These are phyloP conservation scores for Dendroctonus valens DNA, from an alignment of 1,140 invertebrate species.

Conservation along the genomic window DNA sequence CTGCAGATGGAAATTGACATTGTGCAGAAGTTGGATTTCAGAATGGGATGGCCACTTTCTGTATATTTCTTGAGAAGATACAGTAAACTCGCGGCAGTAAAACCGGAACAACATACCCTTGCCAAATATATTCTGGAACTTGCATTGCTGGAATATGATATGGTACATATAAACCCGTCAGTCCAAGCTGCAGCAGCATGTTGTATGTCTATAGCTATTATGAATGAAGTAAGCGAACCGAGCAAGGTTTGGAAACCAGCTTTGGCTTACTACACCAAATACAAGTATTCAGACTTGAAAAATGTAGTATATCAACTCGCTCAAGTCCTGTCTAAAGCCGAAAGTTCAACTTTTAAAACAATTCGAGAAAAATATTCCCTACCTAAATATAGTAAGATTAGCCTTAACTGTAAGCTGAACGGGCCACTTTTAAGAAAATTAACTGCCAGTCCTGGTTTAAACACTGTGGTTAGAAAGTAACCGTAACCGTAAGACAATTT, in stretches of 20 bases:
- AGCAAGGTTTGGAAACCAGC: slow-evolving; percentile 52
- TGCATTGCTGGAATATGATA: slow-evolving; percentile 76
- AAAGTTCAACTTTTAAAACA: slow-evolving; percentile 52
- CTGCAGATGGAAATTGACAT: slow-evolving; percentile 79
- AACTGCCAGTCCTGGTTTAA: slow-evolving; percentile 31
- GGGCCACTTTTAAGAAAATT: slow-evolving; percentile 48
- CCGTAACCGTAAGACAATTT: slow-evolving; percentile 1
- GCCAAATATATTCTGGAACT: slow-evolving; percentile 91
- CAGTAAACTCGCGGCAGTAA: slow-evolving; percentile 64
- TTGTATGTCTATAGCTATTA: slow-evolving; percentile 61
- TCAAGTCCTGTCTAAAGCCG: slow-evolving; percentile 48
- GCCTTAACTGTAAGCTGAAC: slow-evolving; percentile 53
- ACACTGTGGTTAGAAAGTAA: slow-evolving; percentile 7
- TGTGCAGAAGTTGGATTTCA: slow-evolving; percentile 73
- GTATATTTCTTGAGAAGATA: slow-evolving; percentile 83
- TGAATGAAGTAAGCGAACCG: slow-evolving; percentile 47
- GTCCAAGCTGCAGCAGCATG: slow-evolving; percentile 72
- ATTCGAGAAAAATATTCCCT: slow-evolving; percentile 54
- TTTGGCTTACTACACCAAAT: slow-evolving; percentile 52
- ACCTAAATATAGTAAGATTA: slow-evolving; percentile 54
- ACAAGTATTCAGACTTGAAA: slow-evolving; percentile 51
- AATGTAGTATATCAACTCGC: slow-evolving; percentile 51
- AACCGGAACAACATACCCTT: slow-evolving; percentile 73
- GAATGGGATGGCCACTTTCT: slow-evolving; percentile 79
- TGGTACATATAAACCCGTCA: slow-evolving; percentile 81